These are phyloP conservation scores for Zaprionus bogoriensis DNA, from an alignment of 2,888 invertebrate species.

Conservation along the genomic window DNA sequence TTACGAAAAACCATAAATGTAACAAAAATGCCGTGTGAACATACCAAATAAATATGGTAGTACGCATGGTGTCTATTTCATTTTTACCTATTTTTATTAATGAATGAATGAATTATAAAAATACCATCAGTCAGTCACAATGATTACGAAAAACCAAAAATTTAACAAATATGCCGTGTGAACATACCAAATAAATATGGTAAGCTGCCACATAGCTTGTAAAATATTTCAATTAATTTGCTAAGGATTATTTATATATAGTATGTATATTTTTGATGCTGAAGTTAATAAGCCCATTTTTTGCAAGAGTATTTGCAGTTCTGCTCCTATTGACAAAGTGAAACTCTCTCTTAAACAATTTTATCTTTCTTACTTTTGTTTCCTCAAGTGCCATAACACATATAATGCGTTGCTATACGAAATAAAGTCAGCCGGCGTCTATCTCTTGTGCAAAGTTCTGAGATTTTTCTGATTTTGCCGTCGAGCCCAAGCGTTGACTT, in stretches of 20 bases:
- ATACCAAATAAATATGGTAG: background rate
- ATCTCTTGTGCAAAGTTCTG: constrained; percentile 49
- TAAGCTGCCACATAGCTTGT: too few relatives aligned
- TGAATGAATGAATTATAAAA: too few relatives aligned
- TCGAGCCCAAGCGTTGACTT: constrained; percentile 60
- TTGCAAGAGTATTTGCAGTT: background rate
- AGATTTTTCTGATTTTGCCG: constrained; percentile 56
- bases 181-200: background rate
- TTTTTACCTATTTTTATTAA: too few relatives aligned
- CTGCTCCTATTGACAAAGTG: background rate
- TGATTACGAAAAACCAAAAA: background rate
- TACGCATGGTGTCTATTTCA: too few relatives aligned
- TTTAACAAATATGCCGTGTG: background rate
- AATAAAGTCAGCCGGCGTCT: constrained; percentile 5
- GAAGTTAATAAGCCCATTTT: too few relatives aligned
- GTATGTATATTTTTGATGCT: too few relatives aligned
- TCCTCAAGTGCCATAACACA: constrained; percentile 25
- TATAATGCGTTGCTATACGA: constrained; percentile 9
- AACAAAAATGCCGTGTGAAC: background rate
- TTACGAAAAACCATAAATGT: background rate
- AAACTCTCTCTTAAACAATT: background rate
- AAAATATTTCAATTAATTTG: too few relatives aligned
- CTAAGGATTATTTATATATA: too few relatives aligned
- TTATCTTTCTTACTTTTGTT: constrained; percentile 14
- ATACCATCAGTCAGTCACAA: too few relatives aligned